phyloP scores from a whole-genome alignment of 2,888 invertebrate genomes.

The Linhomoeus sp. region DNA sequence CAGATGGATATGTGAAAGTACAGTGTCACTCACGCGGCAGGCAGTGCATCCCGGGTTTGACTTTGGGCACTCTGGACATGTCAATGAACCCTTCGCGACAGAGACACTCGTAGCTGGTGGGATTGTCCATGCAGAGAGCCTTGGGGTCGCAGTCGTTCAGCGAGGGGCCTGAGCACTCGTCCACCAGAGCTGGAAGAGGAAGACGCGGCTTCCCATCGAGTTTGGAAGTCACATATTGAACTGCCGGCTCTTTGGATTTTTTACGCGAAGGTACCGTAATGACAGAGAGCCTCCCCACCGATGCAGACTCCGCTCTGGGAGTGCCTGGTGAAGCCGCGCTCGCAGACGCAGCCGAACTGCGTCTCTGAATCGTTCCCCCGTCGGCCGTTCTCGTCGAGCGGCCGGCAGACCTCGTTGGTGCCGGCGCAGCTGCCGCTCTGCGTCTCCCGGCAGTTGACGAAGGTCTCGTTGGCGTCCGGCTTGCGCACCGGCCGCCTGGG shows the following conservation, averaged over 20 bases:
- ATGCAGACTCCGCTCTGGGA: constrained; percentile 2
- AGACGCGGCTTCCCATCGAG: too few relatives aligned
- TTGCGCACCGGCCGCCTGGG: too few relatives aligned
- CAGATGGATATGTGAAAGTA: too few relatives aligned
- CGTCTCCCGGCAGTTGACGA: too few relatives aligned
- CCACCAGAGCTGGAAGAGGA: constrained; percentile 12
- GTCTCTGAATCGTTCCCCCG: too few relatives aligned
- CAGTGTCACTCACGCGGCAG: constrained; percentile 11
- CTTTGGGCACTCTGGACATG: constrained; percentile 13
- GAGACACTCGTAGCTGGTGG: constrained; percentile 12
- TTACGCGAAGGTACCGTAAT: too few relatives aligned
- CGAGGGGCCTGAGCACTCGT: not conserved
- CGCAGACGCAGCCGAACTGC: constrained; percentile 4
- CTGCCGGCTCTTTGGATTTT: too few relatives aligned
- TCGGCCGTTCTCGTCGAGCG: too few relatives aligned
- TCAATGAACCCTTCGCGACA: constrained; percentile 18
- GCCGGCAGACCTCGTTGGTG: constrained; percentile 2
- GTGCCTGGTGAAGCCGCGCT: constrained; percentile 1
- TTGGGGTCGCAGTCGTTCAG: constrained; percentile 2
- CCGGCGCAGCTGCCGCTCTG: not conserved
- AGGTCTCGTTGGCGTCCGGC: too few relatives aligned
- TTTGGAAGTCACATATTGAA: too few relatives aligned
- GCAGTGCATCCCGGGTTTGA: constrained; percentile 18
- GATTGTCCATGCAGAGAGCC: constrained; percentile 2
- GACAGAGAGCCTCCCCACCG: not conserved